phyloP scores from a whole-genome alignment of 1,140 invertebrate genomes.

The Epicauta chinensis region DNA sequence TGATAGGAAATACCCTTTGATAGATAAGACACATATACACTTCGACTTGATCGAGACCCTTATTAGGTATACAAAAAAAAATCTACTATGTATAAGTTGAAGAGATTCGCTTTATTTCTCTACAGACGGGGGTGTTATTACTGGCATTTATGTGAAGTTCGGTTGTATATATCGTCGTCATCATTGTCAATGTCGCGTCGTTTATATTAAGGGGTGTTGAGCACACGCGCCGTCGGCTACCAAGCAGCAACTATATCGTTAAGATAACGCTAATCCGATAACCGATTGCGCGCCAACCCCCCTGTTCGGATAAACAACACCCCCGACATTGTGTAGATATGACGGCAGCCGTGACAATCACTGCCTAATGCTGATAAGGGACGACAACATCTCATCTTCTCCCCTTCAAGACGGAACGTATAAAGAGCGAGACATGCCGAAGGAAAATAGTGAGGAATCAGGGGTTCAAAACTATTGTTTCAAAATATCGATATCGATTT shows the following conservation, averaged over 20 bases:
- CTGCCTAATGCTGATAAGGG: slow-evolving; percentile 35
- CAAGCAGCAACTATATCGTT: slow-evolving; percentile 36
- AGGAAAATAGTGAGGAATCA: too few species aligned
- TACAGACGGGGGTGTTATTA: background rate
- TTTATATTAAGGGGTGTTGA: slow-evolving; percentile 3
- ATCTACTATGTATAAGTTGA: too few species aligned
- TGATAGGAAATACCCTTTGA: slow-evolving; percentile 5
- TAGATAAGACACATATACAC: slow-evolving; percentile 1
- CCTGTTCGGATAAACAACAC: slow-evolving; percentile 32
- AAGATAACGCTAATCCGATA: slow-evolving; percentile 40
- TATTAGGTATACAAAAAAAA: too few species aligned
- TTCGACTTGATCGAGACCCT: background rate
- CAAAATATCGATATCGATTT: background rate
- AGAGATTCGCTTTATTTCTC: too few species aligned
- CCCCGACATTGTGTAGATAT: slow-evolving; percentile 22
- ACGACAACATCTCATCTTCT: slow-evolving; percentile 6
- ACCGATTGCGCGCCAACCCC: slow-evolving; percentile 32
- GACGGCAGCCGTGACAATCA: slow-evolving; percentile 38
- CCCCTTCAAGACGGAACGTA: slow-evolving; percentile 21
- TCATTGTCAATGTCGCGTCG: too few species aligned
- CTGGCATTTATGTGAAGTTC: slow-evolving; percentile 4
- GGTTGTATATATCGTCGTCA: background rate
- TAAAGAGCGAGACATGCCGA: too few species aligned
- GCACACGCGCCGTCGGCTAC: slow-evolving; percentile 25
- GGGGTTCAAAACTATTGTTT: too few species aligned